phyloP scores from a whole-genome alignment of 2,113 vertebrate genomes.

The Physeter macrocephalus region DNA sequence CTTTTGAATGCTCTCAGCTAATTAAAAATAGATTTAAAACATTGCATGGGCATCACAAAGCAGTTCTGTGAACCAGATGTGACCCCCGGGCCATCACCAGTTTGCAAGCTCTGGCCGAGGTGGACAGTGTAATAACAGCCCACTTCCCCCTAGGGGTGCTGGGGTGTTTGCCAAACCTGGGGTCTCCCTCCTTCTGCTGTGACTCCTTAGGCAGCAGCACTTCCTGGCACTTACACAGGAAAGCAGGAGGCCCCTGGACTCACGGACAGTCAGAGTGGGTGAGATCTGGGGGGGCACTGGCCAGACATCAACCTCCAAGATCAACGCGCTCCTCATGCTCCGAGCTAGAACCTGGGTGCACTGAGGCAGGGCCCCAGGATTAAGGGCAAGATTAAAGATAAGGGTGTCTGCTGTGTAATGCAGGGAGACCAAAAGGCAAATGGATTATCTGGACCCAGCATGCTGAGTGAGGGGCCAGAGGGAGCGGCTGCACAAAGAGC shows the following conservation, averaged over 20 bases:
- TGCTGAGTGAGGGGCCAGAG: background rate
- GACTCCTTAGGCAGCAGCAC: background rate
- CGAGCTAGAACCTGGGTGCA: background rate
- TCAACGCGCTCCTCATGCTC: rapidly evolving
- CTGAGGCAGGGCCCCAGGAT: background rate
- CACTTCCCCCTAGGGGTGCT: background rate
- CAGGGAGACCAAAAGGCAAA: background rate
- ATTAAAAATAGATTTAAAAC: slow-evolving; percentile 43
- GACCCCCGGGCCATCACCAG: background rate
- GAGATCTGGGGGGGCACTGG: background rate
- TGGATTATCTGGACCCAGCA: background rate
- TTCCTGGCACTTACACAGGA: background rate
- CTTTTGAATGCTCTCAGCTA: slow-evolving; percentile 42
- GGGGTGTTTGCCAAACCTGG: too few relatives aligned
- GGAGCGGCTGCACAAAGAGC: background rate
- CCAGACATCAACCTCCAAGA: background rate
- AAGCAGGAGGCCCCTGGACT: background rate
- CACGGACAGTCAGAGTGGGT: background rate
- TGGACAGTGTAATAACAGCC: background rate
- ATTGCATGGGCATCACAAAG: background rate
- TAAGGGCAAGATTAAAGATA: background rate
- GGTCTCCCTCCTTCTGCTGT: background rate
- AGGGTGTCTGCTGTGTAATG: background rate
- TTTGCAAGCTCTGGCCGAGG: background rate
- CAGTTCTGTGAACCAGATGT: slow-evolving; percentile 13